Percentiles rank a stretch among this genome's conserved stretches.
Evolutionary conservation across 1,140 invertebrate species (phyloP).

Genomic region (Bradynema listronoti): DNA sequence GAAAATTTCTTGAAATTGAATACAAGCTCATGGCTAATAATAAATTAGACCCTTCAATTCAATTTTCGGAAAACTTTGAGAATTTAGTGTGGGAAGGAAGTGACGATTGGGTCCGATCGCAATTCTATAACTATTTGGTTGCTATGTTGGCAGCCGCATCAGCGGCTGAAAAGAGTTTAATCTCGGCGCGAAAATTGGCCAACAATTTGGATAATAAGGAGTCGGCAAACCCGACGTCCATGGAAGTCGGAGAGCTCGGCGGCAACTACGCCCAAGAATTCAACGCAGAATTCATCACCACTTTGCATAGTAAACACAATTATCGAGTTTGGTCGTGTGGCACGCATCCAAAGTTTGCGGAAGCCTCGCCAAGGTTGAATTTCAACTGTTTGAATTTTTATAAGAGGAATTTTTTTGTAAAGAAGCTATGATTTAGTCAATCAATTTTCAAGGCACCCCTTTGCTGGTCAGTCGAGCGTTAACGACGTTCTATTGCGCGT

Average conservation of each 20-base stretch:
- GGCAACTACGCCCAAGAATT: slow-evolving; percentile 76
- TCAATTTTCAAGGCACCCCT: slow-evolving; percentile 68
- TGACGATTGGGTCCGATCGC: slow-evolving; percentile 87
- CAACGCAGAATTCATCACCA: slow-evolving; percentile 73
- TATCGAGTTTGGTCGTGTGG: slow-evolving; percentile 71
- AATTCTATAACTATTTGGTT: slow-evolving; percentile 84
- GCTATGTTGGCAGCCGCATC: slow-evolving; percentile 66
- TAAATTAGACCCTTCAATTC: slow-evolving; percentile 44
- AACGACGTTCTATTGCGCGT: slow-evolving; percentile 85
- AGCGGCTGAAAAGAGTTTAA: too few relatives aligned
- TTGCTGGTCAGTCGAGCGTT: slow-evolving; percentile 80
- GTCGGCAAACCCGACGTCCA: too few relatives aligned
- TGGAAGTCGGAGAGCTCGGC: too few relatives aligned
- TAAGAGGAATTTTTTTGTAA: slow-evolving; percentile 13
- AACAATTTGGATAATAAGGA: slow-evolving; percentile 7
- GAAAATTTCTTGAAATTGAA: too few relatives aligned
- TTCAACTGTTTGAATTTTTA: neutral
- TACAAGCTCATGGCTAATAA: too few relatives aligned
- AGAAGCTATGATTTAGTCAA: neutral
- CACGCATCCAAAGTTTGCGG: slow-evolving; percentile 60
- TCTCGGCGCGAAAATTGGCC: too few relatives aligned
- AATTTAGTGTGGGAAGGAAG: slow-evolving; percentile 73
- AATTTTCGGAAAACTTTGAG: neutral
- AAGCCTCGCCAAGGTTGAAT: slow-evolving; percentile 55
- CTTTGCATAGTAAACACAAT: slow-evolving; percentile 79